These are phyloP conservation scores for Saguinus imperator DNA, from an alignment of 2,113 vertebrate species.

Conservation along the genomic window DNA sequence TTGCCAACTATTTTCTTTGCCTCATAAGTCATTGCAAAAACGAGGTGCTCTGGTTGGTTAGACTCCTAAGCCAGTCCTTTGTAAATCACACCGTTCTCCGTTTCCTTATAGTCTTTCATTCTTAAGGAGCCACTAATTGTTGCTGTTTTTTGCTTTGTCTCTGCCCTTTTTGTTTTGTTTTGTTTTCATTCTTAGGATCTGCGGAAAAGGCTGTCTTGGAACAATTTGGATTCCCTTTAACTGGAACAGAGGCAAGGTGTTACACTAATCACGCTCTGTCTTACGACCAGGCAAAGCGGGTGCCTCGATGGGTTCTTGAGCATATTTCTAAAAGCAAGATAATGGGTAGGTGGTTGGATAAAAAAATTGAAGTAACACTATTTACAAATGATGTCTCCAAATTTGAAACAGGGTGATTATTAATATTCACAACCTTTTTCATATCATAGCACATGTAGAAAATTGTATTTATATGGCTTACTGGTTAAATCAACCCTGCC, in stretches of 20 bases:
- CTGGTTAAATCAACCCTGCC: neutral
- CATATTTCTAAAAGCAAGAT: conserved; percentile 88
- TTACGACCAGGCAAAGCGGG: conserved; percentile 88
- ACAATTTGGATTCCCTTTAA: conserved; percentile 87
- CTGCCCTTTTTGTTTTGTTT: neutral
- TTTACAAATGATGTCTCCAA: neutral
- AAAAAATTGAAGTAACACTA: neutral
- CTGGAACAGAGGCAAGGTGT: conserved; percentile 83
- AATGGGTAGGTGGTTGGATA: conserved; percentile 81
- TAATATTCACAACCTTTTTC: neutral
- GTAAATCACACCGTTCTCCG: neutral
- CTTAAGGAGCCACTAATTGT: neutral
- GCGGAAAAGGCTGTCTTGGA: conserved; percentile 79
- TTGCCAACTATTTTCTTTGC: neutral
- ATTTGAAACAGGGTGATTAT: neutral
- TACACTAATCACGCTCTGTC: conserved; percentile 90
- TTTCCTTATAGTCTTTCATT: neutral
- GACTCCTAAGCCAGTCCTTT: neutral
- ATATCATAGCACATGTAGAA: neutral
- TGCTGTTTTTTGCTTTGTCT: neutral
- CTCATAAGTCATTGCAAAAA: neutral
- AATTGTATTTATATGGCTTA: neutral
- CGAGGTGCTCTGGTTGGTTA: neutral
- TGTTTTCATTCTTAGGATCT: conserved; percentile 73
- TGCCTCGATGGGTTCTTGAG: conserved; percentile 91